phyloP scores from a whole-genome alignment of 2,113 vertebrate species.

The Phocoena phocoena region DNA sequence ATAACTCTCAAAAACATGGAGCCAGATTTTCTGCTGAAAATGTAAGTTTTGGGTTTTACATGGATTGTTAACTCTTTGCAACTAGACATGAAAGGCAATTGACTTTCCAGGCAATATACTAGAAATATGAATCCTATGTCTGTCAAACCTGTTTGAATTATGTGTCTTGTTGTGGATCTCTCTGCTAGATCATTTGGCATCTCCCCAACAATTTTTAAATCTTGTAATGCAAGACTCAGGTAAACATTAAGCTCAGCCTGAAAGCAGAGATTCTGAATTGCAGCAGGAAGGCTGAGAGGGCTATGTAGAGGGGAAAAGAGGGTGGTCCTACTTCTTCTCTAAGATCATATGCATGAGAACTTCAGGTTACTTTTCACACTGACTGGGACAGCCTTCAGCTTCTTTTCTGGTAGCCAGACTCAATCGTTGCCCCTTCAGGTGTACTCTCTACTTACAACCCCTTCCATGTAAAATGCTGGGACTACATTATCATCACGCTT shows the following conservation, averaged over 20 bases:
- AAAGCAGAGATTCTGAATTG: neutral
- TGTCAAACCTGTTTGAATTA: neutral
- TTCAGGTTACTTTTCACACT: neutral
- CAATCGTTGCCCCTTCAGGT: neutral
- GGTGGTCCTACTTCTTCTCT: neutral
- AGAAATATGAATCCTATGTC: neutral
- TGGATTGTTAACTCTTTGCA: neutral
- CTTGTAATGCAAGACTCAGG: neutral
- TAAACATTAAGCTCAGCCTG: neutral
- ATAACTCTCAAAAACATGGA: neutral
- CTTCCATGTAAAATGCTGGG: neutral
- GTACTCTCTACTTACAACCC: fast-evolving
- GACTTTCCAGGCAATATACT: neutral
- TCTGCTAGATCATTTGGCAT: neutral
- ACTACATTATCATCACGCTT: neutral
- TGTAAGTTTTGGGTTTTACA: neutral
- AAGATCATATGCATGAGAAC: neutral
- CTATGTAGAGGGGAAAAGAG: neutral
- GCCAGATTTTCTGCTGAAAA: constrained; percentile 7
- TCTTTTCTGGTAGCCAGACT: fast-evolving
- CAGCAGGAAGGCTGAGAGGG: neutral
- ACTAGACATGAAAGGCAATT: neutral
- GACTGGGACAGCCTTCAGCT: neutral
- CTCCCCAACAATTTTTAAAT: neutral
- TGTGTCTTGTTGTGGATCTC: neutral